A percentile compares a stretch with the other conserved stretches of the same genome.
Evolutionary conservation across 2,888 invertebrate genomes (phyloP).

Genomic region (Drosophila melanosoma): DNA sequence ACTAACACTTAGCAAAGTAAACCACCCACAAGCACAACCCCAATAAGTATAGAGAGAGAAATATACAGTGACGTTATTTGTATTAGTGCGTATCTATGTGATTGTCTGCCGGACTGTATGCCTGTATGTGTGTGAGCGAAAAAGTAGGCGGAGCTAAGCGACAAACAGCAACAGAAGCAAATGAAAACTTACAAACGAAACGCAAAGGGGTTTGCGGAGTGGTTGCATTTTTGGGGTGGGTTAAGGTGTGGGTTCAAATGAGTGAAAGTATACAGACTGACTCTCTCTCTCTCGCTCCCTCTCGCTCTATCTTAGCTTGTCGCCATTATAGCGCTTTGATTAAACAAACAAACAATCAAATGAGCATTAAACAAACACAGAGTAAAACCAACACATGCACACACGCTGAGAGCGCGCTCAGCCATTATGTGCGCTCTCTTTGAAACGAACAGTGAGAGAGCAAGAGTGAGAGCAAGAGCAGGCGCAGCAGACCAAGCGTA

Average conservation of each 20-base stretch:
- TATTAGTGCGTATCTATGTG: slow-evolving; percentile 81
- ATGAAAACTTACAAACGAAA: slow-evolving; percentile 36
- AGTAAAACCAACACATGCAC: slow-evolving; percentile 37
- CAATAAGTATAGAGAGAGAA: slow-evolving; percentile 2
- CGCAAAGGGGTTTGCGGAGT: slow-evolving; percentile 13
- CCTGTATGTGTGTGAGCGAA: slow-evolving; percentile 34
- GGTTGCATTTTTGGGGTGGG: slow-evolving; percentile 40
- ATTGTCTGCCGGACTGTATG: slow-evolving; percentile 16
- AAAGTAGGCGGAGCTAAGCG: slow-evolving; percentile 78
- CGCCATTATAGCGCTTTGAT: slow-evolving; percentile 57
- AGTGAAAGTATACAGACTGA: slow-evolving; percentile 16
- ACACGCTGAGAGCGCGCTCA: slow-evolving; percentile 31
- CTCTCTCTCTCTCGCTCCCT: slow-evolving; percentile 7
- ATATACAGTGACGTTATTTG: slow-evolving; percentile 19
- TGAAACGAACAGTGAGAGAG: slow-evolving; percentile 7
- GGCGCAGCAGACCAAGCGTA: slow-evolving; percentile 17
- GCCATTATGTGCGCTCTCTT: slow-evolving; percentile 50
- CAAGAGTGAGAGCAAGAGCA: slow-evolving; percentile 36
- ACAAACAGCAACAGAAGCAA: slow-evolving; percentile 45
- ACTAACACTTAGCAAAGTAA: slow-evolving; percentile 27
- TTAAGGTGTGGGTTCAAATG: slow-evolving; percentile 12
- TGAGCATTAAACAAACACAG: slow-evolving; percentile 59
- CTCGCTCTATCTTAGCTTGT: slow-evolving; percentile 38
- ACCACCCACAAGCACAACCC: slow-evolving; percentile 59
- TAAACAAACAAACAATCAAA: slow-evolving; percentile 63